Evolutionary conservation across 2,113 vertebrate species (phyloP).

Genomic region (Heptranchias perlo): DNA sequence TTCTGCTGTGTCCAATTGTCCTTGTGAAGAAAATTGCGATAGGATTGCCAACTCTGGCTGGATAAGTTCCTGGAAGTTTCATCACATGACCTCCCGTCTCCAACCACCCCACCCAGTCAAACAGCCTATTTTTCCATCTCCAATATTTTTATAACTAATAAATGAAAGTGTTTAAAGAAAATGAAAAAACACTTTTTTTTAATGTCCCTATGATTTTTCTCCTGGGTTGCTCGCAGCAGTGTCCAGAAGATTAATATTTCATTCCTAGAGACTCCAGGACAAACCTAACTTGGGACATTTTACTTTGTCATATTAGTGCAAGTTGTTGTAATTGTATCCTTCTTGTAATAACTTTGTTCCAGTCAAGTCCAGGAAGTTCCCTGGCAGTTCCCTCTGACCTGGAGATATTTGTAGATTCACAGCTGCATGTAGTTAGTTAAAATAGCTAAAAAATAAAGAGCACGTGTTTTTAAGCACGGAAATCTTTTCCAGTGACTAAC

Average conservation of each 20-base stretch:
- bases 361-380: constrained; percentile 14
- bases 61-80: not conserved
- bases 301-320: not conserved
- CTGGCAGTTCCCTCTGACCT: not conserved
- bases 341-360: constrained; percentile 12
- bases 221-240: not conserved
- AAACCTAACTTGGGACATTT: not conserved
- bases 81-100: not conserved
- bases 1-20: not conserved
- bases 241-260: not conserved
- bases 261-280: not conserved
- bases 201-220: not conserved
- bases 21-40: not conserved
- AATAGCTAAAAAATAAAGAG: constrained; percentile 17
- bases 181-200: not conserved
- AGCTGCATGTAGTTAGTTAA: constrained; percentile 11
- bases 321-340: not conserved
- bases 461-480: not conserved
- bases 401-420: constrained; percentile 23
- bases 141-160: not conserved
- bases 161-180: not conserved
- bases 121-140: not conserved
- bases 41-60: not conserved
- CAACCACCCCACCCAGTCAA: not conserved
- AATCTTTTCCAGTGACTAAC: not conserved